Evolutionary conservation across 1,140 invertebrate species (phyloP).

Genomic region (Pseudoatta argentina): DNA sequence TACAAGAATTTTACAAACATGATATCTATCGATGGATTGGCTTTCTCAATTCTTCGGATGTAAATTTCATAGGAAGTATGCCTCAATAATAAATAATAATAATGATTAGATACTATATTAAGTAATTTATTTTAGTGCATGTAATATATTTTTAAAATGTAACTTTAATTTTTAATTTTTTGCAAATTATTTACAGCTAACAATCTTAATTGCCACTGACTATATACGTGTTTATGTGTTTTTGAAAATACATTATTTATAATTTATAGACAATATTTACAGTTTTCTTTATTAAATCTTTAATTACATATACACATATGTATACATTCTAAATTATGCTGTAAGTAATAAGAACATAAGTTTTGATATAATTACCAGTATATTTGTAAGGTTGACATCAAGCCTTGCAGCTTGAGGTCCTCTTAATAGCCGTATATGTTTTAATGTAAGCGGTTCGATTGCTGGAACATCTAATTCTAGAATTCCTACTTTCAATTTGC

Average conservation of each 20-base stretch:
- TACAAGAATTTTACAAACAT: no score
- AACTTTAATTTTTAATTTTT: no score
- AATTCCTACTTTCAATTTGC: constrained; percentile 88
- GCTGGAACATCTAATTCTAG: constrained; percentile 90
- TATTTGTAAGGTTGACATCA: constrained; percentile 88
- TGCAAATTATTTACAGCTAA: no score
- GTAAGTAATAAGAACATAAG: background rate
- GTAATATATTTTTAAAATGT: no score
- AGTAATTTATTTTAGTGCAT: no score
- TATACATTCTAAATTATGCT: background rate
- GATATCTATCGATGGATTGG: no score
- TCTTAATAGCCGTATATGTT: constrained; percentile 87
- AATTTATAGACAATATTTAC: background rate
- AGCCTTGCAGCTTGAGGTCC: constrained; percentile 88
- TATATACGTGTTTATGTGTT: background rate
- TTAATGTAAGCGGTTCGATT: constrained; percentile 89
- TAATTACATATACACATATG: background rate
- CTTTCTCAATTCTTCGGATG: no score
- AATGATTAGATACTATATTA: no score
- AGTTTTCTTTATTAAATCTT: background rate
- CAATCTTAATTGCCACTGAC: no score
- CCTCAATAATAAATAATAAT: no score
- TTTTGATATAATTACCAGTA: constrained; percentile 84
- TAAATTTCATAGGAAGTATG: no score
- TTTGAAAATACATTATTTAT: constrained; percentile 1